Percentiles rank a stretch among this genome's conserved stretches.
Conservation (phyloP, 2,888 invertebrate genomes). For the Deilephila porcellus region DNA sequence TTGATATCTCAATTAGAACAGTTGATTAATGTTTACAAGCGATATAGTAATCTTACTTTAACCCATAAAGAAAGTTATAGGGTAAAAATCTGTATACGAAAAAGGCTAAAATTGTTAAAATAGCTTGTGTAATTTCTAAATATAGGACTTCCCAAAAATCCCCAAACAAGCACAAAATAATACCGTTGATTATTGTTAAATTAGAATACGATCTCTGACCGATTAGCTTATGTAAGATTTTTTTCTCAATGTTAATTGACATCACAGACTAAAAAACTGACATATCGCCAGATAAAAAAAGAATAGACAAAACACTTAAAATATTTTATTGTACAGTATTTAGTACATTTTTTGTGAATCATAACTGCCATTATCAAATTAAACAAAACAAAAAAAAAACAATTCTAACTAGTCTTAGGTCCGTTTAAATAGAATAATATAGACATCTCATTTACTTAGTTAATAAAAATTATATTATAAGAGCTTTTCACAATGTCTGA, state of each 20-base stretch:
- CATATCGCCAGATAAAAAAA: background rate
- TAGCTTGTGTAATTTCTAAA: background rate
- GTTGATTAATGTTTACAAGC: no score
- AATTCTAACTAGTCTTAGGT: conserved; percentile 62
- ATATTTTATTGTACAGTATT: conserved; percentile 17
- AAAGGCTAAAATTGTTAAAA: no score
- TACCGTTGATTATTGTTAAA: conserved; percentile 34
- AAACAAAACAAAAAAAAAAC: conserved; percentile 43
- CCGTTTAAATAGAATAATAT: conserved; percentile 42
- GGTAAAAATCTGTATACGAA: no score
- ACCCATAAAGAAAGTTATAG: no score
- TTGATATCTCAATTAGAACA: no score
- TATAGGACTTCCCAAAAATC: conserved; percentile 33
- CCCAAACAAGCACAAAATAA: conserved; percentile 30
- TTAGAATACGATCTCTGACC: conserved; percentile 61
- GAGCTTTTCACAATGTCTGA: background rate
- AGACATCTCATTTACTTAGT: conserved; percentile 18
- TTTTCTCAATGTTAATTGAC: background rate
- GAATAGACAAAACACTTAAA: conserved; percentile 20
- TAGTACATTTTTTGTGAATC: conserved; percentile 44
- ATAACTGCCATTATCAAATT: conserved; percentile 54
- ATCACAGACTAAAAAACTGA: conserved; percentile 13
- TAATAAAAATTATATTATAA: background rate
- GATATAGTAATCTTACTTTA: no score
- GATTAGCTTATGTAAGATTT: conserved; percentile 38